Conservation (phyloP, 2,113 vertebrate species). For the Puntigrus tetrazona region DNA sequence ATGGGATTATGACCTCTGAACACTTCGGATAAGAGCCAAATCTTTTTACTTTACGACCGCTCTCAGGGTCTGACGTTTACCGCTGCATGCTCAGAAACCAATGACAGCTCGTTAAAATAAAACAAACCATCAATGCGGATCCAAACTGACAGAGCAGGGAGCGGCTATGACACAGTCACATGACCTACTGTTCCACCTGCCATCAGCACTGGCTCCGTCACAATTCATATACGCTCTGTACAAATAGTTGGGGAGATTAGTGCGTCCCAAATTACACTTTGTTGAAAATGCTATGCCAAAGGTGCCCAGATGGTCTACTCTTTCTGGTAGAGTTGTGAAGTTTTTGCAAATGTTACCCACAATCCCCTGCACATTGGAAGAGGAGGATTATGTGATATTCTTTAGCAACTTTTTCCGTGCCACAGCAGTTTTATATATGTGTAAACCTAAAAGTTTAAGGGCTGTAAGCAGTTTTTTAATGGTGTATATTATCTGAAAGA, state of each 20-base stretch:
- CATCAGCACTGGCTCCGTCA: constrained; percentile 7
- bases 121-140: constrained; percentile 2
- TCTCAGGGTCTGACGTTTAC: constrained; percentile 2
- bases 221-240: constrained; percentile 5
- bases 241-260: constrained; percentile 5
- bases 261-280: constrained; percentile 3
- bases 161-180: background rate
- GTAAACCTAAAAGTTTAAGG: background rate
- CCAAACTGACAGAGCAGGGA: background rate
- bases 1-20: constrained; percentile 31
- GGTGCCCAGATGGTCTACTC: constrained; percentile 13
- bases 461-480: background rate
- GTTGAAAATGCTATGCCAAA: background rate
- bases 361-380: background rate
- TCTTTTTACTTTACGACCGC: constrained; percentile 4
- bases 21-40: constrained; percentile 25
- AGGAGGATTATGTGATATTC: constrained; percentile 2
- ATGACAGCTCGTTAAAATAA: constrained; percentile 23
- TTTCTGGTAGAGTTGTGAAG: background rate
- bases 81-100: background rate
- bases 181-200: constrained; percentile 6
- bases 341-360: background rate
- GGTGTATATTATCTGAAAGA: background rate
- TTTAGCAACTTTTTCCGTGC: background rate
- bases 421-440: constrained; percentile 13